These are phyloP conservation scores for Apodemus speciosus DNA, from an alignment of 2,113 vertebrate species.

Conservation along the genomic window DNA sequence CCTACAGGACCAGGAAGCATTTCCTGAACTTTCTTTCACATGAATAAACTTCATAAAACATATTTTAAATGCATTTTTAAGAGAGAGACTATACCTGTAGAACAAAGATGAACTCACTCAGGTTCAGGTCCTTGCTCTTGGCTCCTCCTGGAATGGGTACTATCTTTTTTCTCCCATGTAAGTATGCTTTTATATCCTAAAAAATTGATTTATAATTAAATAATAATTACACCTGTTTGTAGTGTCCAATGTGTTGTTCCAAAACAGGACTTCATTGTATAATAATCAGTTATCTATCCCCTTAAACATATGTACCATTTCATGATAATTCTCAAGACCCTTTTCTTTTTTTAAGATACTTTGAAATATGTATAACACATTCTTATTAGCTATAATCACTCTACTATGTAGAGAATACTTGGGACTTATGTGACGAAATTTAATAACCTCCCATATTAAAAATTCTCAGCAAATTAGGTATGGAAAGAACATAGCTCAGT, in stretches of 20 bases:
- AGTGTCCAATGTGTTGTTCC: not conserved
- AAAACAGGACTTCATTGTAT: not conserved
- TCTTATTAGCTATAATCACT: not conserved
- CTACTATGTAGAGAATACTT: not conserved
- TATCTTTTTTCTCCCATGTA: not conserved
- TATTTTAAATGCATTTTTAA: slow-evolving; percentile 26
- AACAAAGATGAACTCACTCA: not conserved
- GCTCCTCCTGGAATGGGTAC: not conserved
- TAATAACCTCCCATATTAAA: not conserved
- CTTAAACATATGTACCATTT: not conserved
- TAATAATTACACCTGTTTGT: not conserved
- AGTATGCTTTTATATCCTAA: too few relatives aligned
- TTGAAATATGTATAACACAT: not conserved
- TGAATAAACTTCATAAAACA: slow-evolving; percentile 55
- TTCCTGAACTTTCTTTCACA: slow-evolving; percentile 43
- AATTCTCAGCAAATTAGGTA: not conserved
- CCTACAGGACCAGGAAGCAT: not conserved
- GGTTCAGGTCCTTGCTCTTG: not conserved
- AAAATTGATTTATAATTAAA: not conserved
- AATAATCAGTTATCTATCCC: not conserved
- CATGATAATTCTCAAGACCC: not conserved
- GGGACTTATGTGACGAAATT: not conserved
- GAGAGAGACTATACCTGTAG: not conserved
- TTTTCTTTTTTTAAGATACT: not conserved
- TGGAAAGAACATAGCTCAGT: not conserved